Conservation (phyloP, 2,113 vertebrate genomes). For the Suricata suricatta region DNA sequence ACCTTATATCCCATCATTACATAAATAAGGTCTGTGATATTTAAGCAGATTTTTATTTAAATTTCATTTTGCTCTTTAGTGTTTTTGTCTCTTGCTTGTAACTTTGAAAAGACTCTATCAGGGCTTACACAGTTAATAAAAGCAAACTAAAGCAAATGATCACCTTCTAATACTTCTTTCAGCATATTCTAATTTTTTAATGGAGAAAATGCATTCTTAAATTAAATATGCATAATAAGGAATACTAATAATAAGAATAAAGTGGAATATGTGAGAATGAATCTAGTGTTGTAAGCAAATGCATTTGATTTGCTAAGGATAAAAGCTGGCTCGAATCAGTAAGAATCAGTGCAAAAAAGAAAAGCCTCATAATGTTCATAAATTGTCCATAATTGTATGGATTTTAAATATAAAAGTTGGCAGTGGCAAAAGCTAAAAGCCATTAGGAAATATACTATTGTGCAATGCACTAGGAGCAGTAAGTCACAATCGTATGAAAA, state of each 20-base stretch:
- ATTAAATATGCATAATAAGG: conserved; percentile 91
- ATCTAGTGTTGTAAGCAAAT: conserved; percentile 85
- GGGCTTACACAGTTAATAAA: conserved; percentile 84
- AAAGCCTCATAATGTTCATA: conserved; percentile 93
- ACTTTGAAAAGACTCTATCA: conserved; percentile 79
- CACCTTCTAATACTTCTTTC: conserved; percentile 85
- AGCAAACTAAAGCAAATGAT: conserved; percentile 87
- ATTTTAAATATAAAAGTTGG: conserved; percentile 92
- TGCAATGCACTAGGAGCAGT: conserved; percentile 81
- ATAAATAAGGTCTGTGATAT: conserved; percentile 41
- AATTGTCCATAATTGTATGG: conserved; percentile 95
- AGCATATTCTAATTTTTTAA: conserved; percentile 91
- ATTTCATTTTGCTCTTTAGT: conserved; percentile 55
- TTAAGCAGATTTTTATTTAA: conserved; percentile 44
- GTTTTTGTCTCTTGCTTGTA: conserved; percentile 67
- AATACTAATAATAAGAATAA: conserved; percentile 90
- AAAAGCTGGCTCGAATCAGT: conserved; percentile 84
- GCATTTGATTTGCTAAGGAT: conserved; percentile 84
- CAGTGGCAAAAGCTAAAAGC: conserved; percentile 96
- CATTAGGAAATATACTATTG: conserved; percentile 93
- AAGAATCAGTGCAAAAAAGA: conserved; percentile 86
- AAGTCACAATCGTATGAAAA: conserved; percentile 89
- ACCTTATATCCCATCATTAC: neutral
- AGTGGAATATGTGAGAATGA: conserved; percentile 86
- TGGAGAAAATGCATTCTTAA: conserved; percentile 91